Conservation (phyloP, 2,113 vertebrate species). For the Scytalopus superciliaris region DNA sequence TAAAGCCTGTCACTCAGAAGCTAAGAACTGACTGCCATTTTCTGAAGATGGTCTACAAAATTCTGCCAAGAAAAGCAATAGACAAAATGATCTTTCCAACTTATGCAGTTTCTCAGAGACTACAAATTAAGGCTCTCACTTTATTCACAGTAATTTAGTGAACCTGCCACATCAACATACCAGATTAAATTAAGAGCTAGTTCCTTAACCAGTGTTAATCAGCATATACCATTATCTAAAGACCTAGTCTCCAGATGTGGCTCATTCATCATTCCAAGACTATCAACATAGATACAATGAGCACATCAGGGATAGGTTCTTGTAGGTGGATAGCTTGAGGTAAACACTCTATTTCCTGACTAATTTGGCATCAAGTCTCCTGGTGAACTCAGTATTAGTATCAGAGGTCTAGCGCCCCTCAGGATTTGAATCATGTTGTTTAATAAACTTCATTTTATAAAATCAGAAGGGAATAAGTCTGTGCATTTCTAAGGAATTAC, state of each 20-base stretch:
- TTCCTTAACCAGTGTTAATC: constrained; percentile 11
- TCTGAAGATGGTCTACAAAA: constrained; percentile 47
- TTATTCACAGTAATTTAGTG: constrained; percentile 16
- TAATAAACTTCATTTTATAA: constrained; percentile 44
- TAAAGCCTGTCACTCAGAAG: constrained; percentile 48
- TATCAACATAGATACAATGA: not conserved
- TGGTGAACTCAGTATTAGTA: not conserved
- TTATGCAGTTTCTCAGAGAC: not conserved
- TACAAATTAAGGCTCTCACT: not conserved
- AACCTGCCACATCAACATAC: not conserved
- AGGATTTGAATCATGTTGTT: constrained; percentile 42
- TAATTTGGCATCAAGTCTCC: constrained; percentile 12
- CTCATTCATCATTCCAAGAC: not conserved
- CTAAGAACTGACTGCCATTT: constrained; percentile 38
- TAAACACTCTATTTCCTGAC: constrained; percentile 28
- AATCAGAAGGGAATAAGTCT: constrained; percentile 47
- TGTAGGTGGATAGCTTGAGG: not conserved
- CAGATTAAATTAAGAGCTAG: not conserved
- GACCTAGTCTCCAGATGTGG: constrained; percentile 31
- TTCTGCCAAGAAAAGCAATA: constrained; percentile 50
- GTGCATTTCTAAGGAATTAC: constrained; percentile 54
- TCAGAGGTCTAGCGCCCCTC: not conserved
- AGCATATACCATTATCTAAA: not conserved
- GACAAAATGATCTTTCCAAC: not conserved
- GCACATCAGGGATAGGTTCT: not conserved